These are phyloP conservation scores for Eptesicus fuscus DNA, from an alignment of 2,113 vertebrate genomes.

Conservation along the genomic window DNA sequence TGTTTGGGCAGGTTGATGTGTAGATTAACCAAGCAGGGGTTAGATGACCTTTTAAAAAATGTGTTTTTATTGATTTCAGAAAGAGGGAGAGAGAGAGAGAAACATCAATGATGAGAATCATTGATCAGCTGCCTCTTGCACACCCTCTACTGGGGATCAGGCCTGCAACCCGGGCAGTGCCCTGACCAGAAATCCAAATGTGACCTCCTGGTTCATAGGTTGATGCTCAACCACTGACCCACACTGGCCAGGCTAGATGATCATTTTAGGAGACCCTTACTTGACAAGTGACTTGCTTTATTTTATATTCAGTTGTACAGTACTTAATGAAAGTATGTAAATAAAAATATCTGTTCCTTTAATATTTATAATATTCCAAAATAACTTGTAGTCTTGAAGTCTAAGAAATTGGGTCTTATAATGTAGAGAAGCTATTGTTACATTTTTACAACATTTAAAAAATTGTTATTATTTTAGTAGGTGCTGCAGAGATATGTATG, in stretches of 20 bases:
- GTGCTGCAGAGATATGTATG: not conserved
- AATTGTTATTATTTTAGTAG: not conserved
- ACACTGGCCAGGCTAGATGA: not conserved
- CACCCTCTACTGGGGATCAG: too few relatives aligned
- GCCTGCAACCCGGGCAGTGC: too few relatives aligned
- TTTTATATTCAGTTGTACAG: not conserved
- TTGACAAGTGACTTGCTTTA: not conserved
- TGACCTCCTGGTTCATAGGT: too few relatives aligned
- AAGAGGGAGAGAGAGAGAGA: too few relatives aligned
- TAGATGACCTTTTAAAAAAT: not conserved
- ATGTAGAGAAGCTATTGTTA: not conserved
- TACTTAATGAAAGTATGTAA: not conserved
- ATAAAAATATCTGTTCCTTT: not conserved
- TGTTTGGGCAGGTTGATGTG: not conserved
- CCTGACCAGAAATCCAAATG: too few relatives aligned
- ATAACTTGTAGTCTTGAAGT: not conserved
- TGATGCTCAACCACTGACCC: too few relatives aligned
- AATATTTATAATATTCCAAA: not conserved
- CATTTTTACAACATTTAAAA: not conserved
- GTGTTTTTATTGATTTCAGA: too few relatives aligned
- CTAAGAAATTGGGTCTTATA: not conserved
- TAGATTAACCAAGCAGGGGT: not conserved
- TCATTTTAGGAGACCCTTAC: not conserved
- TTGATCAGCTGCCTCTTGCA: too few relatives aligned
- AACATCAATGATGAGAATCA: too few relatives aligned